A percentile compares a stretch with the other conserved stretches of the same genome.
These are phyloP conservation scores for Trichomycterus rosablanca DNA, from an alignment of 2,113 vertebrate genomes.

Conservation along the genomic window DNA sequence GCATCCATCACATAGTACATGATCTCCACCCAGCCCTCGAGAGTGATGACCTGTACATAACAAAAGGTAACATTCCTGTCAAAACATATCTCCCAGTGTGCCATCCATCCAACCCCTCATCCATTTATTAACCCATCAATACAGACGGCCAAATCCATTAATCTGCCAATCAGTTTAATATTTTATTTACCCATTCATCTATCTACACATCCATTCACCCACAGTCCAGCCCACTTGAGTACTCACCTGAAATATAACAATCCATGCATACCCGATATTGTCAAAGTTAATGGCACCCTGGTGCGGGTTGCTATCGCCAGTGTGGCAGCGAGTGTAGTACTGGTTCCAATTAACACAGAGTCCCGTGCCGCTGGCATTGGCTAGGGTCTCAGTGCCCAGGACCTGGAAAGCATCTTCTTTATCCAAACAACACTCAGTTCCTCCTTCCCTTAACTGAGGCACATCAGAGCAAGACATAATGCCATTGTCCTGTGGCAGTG, in stretches of 20 bases:
- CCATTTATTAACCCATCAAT: no score
- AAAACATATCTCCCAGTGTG: no score
- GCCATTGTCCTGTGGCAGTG: conserved; percentile 88
- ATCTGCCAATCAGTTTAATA: no score
- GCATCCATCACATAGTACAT: conserved; percentile 99
- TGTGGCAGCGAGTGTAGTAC: conserved; percentile 91
- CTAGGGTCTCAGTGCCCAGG: conserved; percentile 66
- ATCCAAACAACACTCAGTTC: conserved; percentile 89
- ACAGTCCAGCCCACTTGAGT: no score
- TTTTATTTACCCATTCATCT: no score
- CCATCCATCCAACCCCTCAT: no score
- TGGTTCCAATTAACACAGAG: conserved; percentile 96
- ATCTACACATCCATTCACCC: no score
- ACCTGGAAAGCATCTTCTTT: conserved; percentile 85
- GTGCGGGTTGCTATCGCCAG: conserved; percentile 85
- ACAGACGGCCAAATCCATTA: no score
- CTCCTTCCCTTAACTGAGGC: conserved; percentile 82
- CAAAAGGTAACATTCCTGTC: no score
- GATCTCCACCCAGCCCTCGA: conserved; percentile 99
- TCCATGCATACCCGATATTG: conserved; percentile 98
- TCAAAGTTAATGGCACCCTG: conserved; percentile 98
- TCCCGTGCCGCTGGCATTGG: conserved; percentile 66
- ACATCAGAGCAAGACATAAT: conserved; percentile 94
- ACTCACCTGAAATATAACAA: conserved; percentile 94
- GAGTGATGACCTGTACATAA: conserved; percentile 83